Conservation (phyloP, 2,888 invertebrate species). For the Dendrolimus houi region DNA sequence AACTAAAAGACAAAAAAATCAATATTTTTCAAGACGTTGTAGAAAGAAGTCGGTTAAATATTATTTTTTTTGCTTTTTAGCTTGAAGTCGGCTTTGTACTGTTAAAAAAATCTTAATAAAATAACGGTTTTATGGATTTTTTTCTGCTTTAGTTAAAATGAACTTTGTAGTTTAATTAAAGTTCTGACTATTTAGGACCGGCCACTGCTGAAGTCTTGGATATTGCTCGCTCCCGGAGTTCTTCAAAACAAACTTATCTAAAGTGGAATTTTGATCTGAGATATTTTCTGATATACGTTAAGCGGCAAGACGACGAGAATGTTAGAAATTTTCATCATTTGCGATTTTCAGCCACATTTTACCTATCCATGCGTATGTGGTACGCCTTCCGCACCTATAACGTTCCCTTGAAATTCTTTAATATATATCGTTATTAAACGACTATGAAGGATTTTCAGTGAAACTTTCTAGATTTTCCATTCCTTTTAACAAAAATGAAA, state of each 20-base stretch:
- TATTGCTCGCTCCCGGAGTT: conserved; percentile 7
- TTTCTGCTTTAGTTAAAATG: conserved; percentile 13
- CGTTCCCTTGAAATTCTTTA: background rate
- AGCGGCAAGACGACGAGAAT: background rate
- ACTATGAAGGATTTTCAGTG: background rate
- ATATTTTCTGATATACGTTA: background rate
- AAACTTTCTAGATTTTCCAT: background rate
- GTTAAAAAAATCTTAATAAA: too few relatives aligned
- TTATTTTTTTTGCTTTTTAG: too few relatives aligned
- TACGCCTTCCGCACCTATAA: background rate
- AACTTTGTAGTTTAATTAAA: conserved; percentile 23
- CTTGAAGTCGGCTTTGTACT: too few relatives aligned
- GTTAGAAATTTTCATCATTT: background rate
- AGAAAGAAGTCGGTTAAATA: too few relatives aligned
- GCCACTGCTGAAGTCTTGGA: conserved; percentile 9
- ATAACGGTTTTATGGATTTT: conserved; percentile 4
- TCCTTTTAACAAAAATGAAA: too few relatives aligned
- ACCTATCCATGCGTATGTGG: background rate
- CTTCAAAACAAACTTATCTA: conserved; percentile 9
- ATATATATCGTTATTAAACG: background rate
- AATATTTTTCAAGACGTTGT: too few relatives aligned
- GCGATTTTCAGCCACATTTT: background rate
- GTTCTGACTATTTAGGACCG: conserved; percentile 19
- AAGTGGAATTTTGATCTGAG: conserved; percentile 1
- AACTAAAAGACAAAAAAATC: too few relatives aligned